Evolutionary conservation across 2,113 vertebrate genomes (phyloP), one percentile per base, ranked within the genome.

Genomic region (Acanthochromis polyacanthus): DNA sequence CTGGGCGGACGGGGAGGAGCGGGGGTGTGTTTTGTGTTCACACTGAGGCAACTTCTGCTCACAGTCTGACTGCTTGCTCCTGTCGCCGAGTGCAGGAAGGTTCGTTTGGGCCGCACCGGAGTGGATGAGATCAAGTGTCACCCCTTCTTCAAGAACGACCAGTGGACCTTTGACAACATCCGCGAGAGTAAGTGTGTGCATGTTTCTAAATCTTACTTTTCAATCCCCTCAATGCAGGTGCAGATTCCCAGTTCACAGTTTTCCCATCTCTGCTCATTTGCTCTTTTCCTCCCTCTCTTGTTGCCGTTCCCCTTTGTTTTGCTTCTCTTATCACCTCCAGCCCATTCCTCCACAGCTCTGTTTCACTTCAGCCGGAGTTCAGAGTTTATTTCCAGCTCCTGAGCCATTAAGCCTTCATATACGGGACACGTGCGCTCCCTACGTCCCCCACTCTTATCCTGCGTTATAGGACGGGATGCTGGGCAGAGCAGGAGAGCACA

Each of bases 131-230:
- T 99, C 88, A 99, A 99, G 86, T 89, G 93, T 74, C 98, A 99
- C 71, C 94, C 95, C 80, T 99, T 99, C 92, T 99, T 99, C 94
- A 96, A 96, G 93, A 99, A 97, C 50, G 96, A 99, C 83, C 97
- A 99, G 64, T 99, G 98, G 98, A 97, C 96, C 81, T 99, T 98
- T 95, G 96, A 97, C 91, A 99, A 94, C 92, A 98, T 99, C 87
- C 94, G 98, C 93, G 96, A 98, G 51, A 97, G 98, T 99, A 96
- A 98, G 97, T 95, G 84, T 62, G n/a, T 60, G 60, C 77, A 57
- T 53, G 28, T 43, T 57, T 63, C 7, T 62, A 1, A 5, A 20
- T 30, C 20, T 19, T 15, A 7, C 28, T 28, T 53, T 12, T 1
- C 23, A 69, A 40, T 59, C 17, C 20, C 9, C 4, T 46, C 32